Base-by-base conservation (phyloP, 1,140 invertebrate species). In the Drosophila santomea region DNA sequence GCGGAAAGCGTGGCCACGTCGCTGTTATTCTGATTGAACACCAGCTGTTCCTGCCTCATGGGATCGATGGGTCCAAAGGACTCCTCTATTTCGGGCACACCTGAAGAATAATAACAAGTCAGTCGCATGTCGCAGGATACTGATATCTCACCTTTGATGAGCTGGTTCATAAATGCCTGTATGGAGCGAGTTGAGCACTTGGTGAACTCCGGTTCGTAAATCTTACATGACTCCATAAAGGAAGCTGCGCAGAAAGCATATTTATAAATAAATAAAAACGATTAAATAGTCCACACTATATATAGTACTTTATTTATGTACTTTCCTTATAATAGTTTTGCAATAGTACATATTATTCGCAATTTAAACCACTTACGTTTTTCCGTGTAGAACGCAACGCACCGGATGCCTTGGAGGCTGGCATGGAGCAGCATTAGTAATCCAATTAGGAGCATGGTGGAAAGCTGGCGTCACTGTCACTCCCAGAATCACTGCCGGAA, bases 1-100 rank as follows among this genome's bases (percentile, higher is more conserved):
- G 94, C 94, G 71, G 94, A 95, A 8, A 95, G 93, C 58, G 93
- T 94, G 2, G 95, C 94, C 2, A 95, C 94, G 38, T 95, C 95
- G 56, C 94, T 91, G 52, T 74, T 67, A 2, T 74, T 74, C 56
- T 80, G 81, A 25, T 71, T 74, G 11, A 79, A 77, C 14, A 62
- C 56, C 20, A 91, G 63, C 50, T 90, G 71, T 11, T 90, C 67
- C 15, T 90, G 63, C 35, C 56, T 74, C 43, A 92, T 74, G 6
- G 84, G 91, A 58, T 92, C 90, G 3, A 91, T 56, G 20, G 81
- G 59, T 7, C 93, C 91, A 58, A 95, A 81, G 7, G 62, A 74
- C 17, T 59, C 55, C 14, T 52, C 52, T 10, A 91, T 48, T 25
- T 91, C 90, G 2, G 91, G 86, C 45, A 91, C 74, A 2, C 80